phyloP scores from a whole-genome alignment of 2,113 vertebrate genomes.

The Hyperopisus bebe region DNA sequence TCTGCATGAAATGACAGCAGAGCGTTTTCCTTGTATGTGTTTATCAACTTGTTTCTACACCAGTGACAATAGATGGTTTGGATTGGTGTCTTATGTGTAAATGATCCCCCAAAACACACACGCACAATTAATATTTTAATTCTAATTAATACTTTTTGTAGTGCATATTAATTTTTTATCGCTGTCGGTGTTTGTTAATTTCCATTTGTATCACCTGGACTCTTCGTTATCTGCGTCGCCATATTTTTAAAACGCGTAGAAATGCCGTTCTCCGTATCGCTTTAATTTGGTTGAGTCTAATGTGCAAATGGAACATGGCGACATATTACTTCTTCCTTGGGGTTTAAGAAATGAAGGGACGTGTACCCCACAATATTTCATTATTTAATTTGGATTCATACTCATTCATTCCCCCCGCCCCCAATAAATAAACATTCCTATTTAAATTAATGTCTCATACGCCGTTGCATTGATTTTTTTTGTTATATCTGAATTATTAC shows the following conservation, averaged over 20 bases:
- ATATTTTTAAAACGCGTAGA: neutral
- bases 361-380: neutral
- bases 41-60: neutral
- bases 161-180: neutral
- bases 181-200: neutral
- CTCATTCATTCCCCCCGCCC: neutral
- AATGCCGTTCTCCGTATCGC: neutral
- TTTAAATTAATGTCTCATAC: neutral
- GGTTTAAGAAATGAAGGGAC: neutral
- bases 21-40: neutral
- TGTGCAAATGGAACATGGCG: neutral
- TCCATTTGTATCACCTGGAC: neutral
- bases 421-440: neutral
- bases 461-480: neutral
- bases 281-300: neutral
- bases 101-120: neutral
- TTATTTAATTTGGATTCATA: neutral
- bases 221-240: neutral
- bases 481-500: neutral
- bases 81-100: neutral
- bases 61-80: neutral
- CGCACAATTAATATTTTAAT: neutral
- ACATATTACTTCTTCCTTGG: neutral
- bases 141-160: neutral
- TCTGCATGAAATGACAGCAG: neutral